Evolutionary conservation across 2,113 vertebrate species (phyloP).

Genomic region (Apodemus speciosus): DNA sequence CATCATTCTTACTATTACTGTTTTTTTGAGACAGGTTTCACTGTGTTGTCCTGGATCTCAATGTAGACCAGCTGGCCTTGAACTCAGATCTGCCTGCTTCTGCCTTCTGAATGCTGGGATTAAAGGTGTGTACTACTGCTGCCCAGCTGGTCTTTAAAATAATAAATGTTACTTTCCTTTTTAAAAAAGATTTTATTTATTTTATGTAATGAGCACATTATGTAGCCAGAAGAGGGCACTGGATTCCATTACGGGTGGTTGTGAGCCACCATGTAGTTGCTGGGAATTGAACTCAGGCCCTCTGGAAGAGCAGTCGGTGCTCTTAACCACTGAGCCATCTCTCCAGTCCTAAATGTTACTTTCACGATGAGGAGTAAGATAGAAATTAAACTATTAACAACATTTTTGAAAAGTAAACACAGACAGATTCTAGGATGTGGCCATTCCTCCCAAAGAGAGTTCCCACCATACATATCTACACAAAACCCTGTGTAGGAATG

Average conservation of each 20-base stretch:
- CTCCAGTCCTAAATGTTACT: neutral
- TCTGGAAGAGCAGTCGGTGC: too few relatives aligned
- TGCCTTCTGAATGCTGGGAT: neutral
- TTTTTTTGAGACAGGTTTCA: neutral
- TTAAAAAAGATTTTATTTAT: too few relatives aligned
- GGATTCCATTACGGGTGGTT: too few relatives aligned
- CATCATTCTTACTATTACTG: neutral
- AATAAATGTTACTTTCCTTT: neutral
- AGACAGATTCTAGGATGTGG: neutral
- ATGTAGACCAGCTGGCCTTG: neutral
- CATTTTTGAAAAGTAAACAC: neutral
- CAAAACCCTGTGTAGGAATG: neutral
- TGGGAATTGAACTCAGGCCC: too few relatives aligned
- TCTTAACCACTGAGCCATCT: too few relatives aligned
- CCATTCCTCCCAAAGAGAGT: neutral
- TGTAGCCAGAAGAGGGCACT: too few relatives aligned
- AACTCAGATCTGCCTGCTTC: neutral
- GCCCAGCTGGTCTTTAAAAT: neutral
- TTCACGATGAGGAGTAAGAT: slow-evolving; percentile 29
- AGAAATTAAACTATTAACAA: neutral
- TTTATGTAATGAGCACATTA: too few relatives aligned
- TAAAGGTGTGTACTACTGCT: neutral
- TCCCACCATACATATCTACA: neutral
- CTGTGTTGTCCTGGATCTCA: neutral
- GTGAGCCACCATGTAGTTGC: too few relatives aligned